Percentiles rank a stretch among this genome's conserved stretches.
phyloP scores from a whole-genome alignment of 1,140 invertebrate genomes.

The Macrocentrus cingulum region DNA sequence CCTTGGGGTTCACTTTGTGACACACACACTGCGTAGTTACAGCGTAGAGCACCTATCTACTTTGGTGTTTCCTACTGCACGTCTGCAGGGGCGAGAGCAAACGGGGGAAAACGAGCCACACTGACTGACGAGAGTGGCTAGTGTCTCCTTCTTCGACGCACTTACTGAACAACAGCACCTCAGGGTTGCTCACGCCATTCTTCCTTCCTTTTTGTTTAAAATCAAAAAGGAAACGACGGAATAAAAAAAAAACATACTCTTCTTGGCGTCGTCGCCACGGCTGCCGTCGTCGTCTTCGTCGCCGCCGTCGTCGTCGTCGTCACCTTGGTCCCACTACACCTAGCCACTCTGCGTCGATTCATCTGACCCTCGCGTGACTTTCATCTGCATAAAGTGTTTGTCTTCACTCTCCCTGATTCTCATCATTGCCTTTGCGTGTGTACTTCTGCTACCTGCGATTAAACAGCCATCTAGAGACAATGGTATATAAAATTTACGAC shows the following conservation, averaged over 20 bases:
- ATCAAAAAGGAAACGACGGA: slow-evolving; percentile 13
- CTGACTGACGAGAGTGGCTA: slow-evolving; percentile 39
- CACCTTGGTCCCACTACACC: slow-evolving; percentile 5
- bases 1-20: slow-evolving; percentile 54
- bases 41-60: slow-evolving; percentile 57
- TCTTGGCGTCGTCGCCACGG: slow-evolving; percentile 22
- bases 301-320: not conserved
- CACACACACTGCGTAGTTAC: slow-evolving; percentile 56
- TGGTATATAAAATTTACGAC: slow-evolving; percentile 41
- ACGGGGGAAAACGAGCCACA: slow-evolving; percentile 21
- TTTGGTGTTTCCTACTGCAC: slow-evolving; percentile 54
- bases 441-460: slow-evolving; percentile 44
- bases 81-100: slow-evolving; percentile 39
- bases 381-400: slow-evolving; percentile 51
- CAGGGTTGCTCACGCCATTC: slow-evolving; percentile 36
- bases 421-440: slow-evolving; percentile 42
- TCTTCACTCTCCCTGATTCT: slow-evolving; percentile 37
- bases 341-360: slow-evolving; percentile 31
- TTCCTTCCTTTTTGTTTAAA: slow-evolving; percentile 23
- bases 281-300: not conserved
- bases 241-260: slow-evolving; percentile 9
- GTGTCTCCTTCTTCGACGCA: slow-evolving; percentile 37
- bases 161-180: slow-evolving; percentile 33
- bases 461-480: slow-evolving; percentile 33
- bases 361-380: slow-evolving; percentile 50